Conservation (phyloP, 2,888 invertebrate species). For the Carpatolechia fugitivella region DNA sequence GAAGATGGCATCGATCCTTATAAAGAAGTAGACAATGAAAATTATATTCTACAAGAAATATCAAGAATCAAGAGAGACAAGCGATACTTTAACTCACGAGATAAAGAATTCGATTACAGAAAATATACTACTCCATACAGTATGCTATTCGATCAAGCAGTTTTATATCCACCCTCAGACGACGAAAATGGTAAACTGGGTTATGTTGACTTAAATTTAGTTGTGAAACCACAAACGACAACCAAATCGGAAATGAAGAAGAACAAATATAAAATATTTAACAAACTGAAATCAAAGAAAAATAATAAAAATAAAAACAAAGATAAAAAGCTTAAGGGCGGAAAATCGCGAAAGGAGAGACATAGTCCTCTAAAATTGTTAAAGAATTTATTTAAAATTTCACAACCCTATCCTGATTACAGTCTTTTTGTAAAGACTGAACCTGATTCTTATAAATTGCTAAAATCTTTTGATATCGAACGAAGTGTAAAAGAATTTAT, state of each 20-base stretch:
- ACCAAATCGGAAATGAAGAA: constrained; percentile 31
- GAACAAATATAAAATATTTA: constrained; percentile 33
- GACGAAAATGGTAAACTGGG: constrained; percentile 29
- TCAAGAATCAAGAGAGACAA: background rate
- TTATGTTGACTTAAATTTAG: constrained; percentile 39
- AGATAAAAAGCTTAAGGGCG: background rate
- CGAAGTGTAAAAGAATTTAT: background rate
- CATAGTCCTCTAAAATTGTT: constrained; percentile 47
- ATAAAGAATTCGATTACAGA: background rate
- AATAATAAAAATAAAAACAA: constrained; percentile 15
- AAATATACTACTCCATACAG: constrained; percentile 1
- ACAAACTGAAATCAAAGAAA: constrained; percentile 33
- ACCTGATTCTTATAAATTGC: background rate
- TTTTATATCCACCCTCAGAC: constrained; percentile 9
- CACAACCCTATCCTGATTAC: background rate
- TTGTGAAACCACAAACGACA: constrained; percentile 30
- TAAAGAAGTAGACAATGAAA: background rate
- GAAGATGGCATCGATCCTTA: background rate
- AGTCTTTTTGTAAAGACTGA: background rate
- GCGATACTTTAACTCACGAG: background rate
- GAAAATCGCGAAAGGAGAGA: constrained; percentile 26
- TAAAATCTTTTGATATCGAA: background rate
- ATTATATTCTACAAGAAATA: background rate
- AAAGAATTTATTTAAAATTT: constrained; percentile 36
- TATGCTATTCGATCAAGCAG: background rate